These are phyloP conservation scores for Nicator chloris DNA, from an alignment of 2,113 vertebrate species.

Conservation along the genomic window DNA sequence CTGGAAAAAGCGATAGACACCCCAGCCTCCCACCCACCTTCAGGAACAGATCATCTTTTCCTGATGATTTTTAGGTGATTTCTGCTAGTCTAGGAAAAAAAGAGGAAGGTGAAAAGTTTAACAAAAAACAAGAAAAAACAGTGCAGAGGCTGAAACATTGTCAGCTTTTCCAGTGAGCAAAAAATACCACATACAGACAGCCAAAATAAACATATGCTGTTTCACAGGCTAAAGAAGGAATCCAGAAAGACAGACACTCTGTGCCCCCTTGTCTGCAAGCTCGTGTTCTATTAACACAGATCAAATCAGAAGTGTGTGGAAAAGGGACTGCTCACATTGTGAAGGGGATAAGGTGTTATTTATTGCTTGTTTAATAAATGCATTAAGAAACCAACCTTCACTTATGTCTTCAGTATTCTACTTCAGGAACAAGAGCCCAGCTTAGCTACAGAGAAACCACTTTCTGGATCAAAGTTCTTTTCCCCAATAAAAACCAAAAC, in stretches of 20 bases:
- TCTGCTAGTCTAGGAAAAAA: not conserved
- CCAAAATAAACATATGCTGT: not conserved
- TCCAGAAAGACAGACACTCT: not conserved
- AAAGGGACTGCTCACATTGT: not conserved
- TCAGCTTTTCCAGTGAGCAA: not conserved
- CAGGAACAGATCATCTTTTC: not conserved
- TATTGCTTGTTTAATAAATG: not conserved
- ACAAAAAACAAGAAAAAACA: not conserved
- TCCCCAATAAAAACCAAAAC: not conserved
- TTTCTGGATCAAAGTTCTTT: not conserved
- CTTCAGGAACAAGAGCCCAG: not conserved
- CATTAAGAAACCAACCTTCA: not conserved
- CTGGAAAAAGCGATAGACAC: not conserved
- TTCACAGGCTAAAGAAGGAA: not conserved
- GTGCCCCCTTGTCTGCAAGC: not conserved
- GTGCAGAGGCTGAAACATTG: not conserved
- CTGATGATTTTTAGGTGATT: not conserved
- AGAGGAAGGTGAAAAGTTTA: not conserved
- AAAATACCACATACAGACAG: not conserved
- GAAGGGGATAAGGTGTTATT: not conserved
- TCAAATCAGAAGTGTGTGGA: not conserved
- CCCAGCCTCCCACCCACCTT: rapidly evolving
- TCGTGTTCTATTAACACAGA: not conserved
- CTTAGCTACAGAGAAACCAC: not conserved
- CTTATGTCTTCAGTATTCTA: not conserved